Base-by-base conservation (phyloP, 2,888 invertebrate genomes). In the Opisthograptis luteolata region DNA sequence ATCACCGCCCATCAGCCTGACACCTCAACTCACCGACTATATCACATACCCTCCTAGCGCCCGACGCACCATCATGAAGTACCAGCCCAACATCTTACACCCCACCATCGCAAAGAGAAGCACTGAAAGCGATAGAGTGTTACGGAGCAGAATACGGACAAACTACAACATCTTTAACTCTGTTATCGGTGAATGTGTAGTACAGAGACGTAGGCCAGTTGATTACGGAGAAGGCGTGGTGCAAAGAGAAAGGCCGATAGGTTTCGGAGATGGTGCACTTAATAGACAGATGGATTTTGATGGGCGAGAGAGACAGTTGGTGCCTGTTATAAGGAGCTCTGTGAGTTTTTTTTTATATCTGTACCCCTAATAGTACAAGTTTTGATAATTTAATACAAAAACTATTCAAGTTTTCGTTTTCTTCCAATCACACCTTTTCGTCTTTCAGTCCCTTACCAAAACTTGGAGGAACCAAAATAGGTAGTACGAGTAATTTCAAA, bases 1-100 rank as follows among this genome's bases (percentile, higher is more conserved):
- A 4, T 86, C 85, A 0, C 84, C 83, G 1, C 76, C 82, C 0
- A 79, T 83, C 3, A 54, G 61, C 0, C 32, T 37, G 3, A 84
- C 81, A 3, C 84, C 84, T 0, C 79, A 71, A 43, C 68, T 70
- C 0, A 50, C 63, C 1, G 60, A 63, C 1, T 43, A 65, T 2
- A 28, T 64, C 0, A 36, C 67, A 3, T 68, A 65, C 52, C 73
- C 66, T 9, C 72, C 76, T 8, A 31, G 17, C 37, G 58, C 1
- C 3, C 50, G 50, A 0, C 60, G 59, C 7, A 40, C 57, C 2
- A 31, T 68, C 0, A 41, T 60, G 10, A 65, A 61, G n/a, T 60
- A 61, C 32, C 27, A 40, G 4, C 24, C 37, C 1, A 57, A 25
- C 9, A 44, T 53, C 24, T 14, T 46, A 1, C 34, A 35, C 2